Base-by-base conservation (phyloP, 2,888 invertebrate species). In the Campoplex nolae region DNA sequence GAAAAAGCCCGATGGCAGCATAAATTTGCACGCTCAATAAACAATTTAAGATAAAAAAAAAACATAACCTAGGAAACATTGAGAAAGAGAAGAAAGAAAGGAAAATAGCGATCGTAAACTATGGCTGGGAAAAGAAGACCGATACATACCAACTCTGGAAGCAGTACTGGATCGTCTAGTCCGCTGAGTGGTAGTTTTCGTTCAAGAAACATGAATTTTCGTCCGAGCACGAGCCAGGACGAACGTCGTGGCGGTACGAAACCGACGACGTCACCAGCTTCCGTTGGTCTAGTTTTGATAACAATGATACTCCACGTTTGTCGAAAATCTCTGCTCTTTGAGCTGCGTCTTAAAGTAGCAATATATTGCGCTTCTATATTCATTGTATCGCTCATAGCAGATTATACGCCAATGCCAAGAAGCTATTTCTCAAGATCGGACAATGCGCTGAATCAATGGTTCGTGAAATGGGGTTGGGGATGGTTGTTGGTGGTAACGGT, bases 401-500 rank as follows among this genome's bases (percentile, higher is more conserved):
- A 99, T 94, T 97, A 98, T 89, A 91, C 97, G 62, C 96, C 97
- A 16, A 96, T 98, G 93, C 98, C 98, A 0, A 97, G 97, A 92
- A 96, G 97, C 3, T 99, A 98, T 93, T 97, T 99, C 92, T 96
- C 99, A n/a, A 96, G 98, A 93, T 99, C 98, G 90, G 97, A 97
- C 92, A 99, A 99, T 94, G 93, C 98, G 75, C 96, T 99, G 78
- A 99, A 99, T 95, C 96, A 96, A 90, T 98, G 97, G 94, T 99
- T 99, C 94, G 99, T 99, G 0, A 99, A 99, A 95, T 96, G 98
- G 93, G 99, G 99, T 82, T 99, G 99, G 99, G 98, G 98, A 89
- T 99, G 99, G 99, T 98, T 99, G 71, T 95, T 99, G 87, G 95
- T 97, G 65, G 94, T 98, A 67, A 95, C 97, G 16, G 95, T 97